A percentile compares a stretch with the other conserved stretches of the same genome.
phyloP scores from a whole-genome alignment of 2,113 vertebrate species.

The Rhegmatorhina hoffmannsi region DNA sequence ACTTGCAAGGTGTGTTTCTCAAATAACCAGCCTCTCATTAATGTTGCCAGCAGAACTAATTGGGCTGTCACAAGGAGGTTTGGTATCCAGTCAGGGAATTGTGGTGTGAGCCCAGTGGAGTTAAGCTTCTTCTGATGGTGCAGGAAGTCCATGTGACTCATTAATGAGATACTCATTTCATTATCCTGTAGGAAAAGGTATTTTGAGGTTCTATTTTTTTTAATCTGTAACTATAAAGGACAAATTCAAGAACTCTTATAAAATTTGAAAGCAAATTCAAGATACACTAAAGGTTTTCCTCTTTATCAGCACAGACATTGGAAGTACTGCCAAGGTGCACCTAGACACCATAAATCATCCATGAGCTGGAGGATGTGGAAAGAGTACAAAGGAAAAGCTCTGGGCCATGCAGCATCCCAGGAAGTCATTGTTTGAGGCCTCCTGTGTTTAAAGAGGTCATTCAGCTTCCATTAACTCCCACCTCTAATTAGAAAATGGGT shows the following conservation, averaged over 20 bases:
- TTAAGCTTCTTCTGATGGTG: neutral
- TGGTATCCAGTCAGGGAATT: neutral
- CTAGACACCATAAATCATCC: constrained; percentile 12
- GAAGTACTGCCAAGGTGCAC: neutral
- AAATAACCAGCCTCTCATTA: neutral
- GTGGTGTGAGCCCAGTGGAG: neutral
- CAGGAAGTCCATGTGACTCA: neutral
- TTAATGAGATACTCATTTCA: neutral
- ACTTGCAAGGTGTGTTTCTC: neutral
- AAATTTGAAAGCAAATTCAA: neutral
- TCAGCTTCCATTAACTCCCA: constrained; percentile 8
- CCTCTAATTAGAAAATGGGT: constrained; percentile 31
- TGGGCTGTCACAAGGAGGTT: neutral
- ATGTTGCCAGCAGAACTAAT: constrained; percentile 6
- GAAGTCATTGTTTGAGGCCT: neutral
- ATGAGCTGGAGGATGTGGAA: neutral
- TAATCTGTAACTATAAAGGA: neutral
- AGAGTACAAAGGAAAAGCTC: neutral
- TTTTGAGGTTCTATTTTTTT: neutral
- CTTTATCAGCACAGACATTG: neutral
- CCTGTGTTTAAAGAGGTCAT: neutral
- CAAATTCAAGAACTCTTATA: neutral
- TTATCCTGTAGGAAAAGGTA: neutral
- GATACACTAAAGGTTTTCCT: neutral
- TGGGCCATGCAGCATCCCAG: neutral